Evolutionary conservation across 2,888 invertebrate species (phyloP).

Genomic region (Autographa pulchrina): DNA sequence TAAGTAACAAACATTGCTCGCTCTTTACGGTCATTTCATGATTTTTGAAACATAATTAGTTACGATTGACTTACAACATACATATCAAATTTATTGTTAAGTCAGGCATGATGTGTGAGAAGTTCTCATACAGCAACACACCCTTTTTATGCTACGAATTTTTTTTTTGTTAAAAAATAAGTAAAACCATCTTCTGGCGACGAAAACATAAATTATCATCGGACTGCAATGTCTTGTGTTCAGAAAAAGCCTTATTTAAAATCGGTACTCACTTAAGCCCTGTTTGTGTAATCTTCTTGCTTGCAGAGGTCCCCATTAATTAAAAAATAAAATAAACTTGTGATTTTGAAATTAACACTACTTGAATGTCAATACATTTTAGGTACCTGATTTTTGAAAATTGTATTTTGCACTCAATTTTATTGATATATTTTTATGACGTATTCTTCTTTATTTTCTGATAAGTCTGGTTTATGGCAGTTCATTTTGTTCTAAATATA

Average conservation of each 20-base stretch:
- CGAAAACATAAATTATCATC: background rate
- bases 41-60: no score
- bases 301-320: constrained; percentile 44
- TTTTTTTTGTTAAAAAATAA: no score
- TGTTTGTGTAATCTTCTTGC: constrained; percentile 30
- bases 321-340: constrained; percentile 13
- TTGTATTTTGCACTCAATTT: background rate
- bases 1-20: background rate
- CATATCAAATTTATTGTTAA: no score
- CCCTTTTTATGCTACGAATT: no score
- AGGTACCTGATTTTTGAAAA: background rate
- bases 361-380: constrained; percentile 19
- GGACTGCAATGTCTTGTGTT: background rate
- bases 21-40: background rate
- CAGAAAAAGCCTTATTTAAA: background rate
- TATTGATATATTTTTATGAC: constrained; percentile 6
- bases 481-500: background rate
- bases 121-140: no score
- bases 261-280: constrained; percentile 41
- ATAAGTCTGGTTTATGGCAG: background rate
- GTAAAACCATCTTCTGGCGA: background rate
- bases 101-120: no score
- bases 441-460: background rate
- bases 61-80: no score
- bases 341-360: constrained; percentile 24